Evolutionary conservation across 1,140 invertebrate genomes (phyloP).

Genomic region (Pentalonia nigronervosa): DNA sequence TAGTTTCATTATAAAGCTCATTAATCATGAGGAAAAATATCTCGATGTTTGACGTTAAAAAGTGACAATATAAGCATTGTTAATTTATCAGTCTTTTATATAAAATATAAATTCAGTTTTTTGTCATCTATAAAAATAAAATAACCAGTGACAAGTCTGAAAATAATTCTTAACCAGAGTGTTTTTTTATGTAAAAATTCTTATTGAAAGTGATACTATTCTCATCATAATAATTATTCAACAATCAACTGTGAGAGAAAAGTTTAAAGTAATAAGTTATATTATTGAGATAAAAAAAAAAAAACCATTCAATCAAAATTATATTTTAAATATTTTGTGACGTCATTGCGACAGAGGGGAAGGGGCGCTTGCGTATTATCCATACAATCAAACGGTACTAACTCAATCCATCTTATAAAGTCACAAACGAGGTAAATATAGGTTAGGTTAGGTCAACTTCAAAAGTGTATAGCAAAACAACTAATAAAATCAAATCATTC

Average conservation of each 20-base stretch:
- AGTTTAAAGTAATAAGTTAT: conserved; percentile 23
- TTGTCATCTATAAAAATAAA: conserved; percentile 3
- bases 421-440: not conserved
- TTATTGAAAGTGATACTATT: conserved; percentile 13
- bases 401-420: not conserved
- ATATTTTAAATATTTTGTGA: not conserved
- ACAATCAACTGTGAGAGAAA: not conserved
- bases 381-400: not conserved
- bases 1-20: conserved; percentile 21
- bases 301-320: not conserved
- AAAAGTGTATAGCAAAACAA: not conserved
- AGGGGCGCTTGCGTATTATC: not conserved
- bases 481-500: not conserved
- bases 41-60: not conserved
- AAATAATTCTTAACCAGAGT: conserved; percentile 1
- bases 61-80: conserved; percentile 21
- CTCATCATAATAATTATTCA: conserved; percentile 6
- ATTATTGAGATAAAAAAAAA: not conserved
- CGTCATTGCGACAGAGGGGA: no score
- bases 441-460: not conserved
- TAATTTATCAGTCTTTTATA: conserved; percentile 33
- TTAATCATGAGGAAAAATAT: conserved; percentile 11
- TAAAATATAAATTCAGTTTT: conserved; percentile 8
- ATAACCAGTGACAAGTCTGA: not conserved
- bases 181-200: conserved; percentile 42